phyloP scores from a whole-genome alignment of 23 tunicate species.

The Aplidium turbinatum region DNA sequence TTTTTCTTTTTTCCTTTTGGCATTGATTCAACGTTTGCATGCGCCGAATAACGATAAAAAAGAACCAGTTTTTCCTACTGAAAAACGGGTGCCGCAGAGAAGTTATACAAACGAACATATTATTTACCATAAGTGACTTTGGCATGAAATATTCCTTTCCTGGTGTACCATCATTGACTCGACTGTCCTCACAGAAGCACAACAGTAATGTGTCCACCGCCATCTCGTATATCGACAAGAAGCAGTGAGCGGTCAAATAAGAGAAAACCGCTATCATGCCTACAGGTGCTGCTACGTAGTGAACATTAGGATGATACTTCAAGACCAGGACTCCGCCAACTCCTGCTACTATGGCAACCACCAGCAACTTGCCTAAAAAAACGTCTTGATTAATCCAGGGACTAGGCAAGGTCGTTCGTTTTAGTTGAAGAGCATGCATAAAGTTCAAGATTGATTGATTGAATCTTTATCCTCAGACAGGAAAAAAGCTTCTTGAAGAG shows the following conservation, averaged over 20 bases:
- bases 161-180: constrained; percentile 86
- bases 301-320: constrained; percentile 55
- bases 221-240: constrained; percentile 84
- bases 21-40: too few relatives aligned
- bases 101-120: background rate
- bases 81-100: background rate
- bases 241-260: constrained; percentile 88
- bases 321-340: constrained; percentile 71
- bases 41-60: too few relatives aligned
- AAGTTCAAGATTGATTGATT: too few relatives aligned
- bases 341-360: constrained; percentile 77
- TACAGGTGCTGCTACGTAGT: constrained; percentile 62
- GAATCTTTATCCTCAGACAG: too few relatives aligned
- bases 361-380: constrained; percentile 71
- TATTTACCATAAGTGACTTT: constrained; percentile 79
- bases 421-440: too few relatives aligned
- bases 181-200: constrained; percentile 90
- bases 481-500: too few relatives aligned
- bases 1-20: too few relatives aligned
- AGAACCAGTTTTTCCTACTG: too few relatives aligned
- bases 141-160: constrained; percentile 91
- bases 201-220: constrained; percentile 78
- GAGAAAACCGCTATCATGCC: constrained; percentile 73
- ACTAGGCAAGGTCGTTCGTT: too few relatives aligned
- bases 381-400: too few relatives aligned